These are phyloP conservation scores for Drosophila navojoa DNA, from an alignment of 1,140 invertebrate species.

Conservation along the genomic window DNA sequence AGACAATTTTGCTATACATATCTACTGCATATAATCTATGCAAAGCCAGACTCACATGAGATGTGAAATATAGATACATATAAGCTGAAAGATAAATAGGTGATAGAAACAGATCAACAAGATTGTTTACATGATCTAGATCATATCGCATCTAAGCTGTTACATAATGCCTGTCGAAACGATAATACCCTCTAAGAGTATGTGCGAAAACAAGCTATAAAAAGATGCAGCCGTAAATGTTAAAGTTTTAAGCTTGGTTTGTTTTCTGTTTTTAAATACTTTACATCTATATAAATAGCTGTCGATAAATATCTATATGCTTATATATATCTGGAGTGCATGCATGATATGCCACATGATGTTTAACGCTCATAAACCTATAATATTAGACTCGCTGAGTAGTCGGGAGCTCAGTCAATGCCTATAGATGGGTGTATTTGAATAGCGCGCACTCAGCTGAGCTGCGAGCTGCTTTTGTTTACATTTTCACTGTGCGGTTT, in stretches of 20 bases:
- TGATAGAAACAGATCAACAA: no score
- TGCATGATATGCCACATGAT: constrained; percentile 56
- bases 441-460: constrained; percentile 17
- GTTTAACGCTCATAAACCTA: not conserved
- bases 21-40: no score
- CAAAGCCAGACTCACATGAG: no score
- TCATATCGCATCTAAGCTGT: not conserved
- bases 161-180: not conserved
- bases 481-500: constrained; percentile 79
- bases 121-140: no score
- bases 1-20: no score
- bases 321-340: constrained; percentile 10
- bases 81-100: no score
- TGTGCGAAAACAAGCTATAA: constrained; percentile 2
- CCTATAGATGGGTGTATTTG: constrained; percentile 8
- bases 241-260: constrained; percentile 16
- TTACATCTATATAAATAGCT: not conserved
- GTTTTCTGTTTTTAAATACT: not conserved
- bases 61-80: no score
- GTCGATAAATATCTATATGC: not conserved
- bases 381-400: not conserved
- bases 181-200: no score
- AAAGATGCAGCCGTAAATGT: not conserved
- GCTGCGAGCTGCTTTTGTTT: constrained; percentile 64
- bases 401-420: not conserved